Conservation (phyloP, 2,797 vertebrate genomes). For the Mus minutoides region DNA sequence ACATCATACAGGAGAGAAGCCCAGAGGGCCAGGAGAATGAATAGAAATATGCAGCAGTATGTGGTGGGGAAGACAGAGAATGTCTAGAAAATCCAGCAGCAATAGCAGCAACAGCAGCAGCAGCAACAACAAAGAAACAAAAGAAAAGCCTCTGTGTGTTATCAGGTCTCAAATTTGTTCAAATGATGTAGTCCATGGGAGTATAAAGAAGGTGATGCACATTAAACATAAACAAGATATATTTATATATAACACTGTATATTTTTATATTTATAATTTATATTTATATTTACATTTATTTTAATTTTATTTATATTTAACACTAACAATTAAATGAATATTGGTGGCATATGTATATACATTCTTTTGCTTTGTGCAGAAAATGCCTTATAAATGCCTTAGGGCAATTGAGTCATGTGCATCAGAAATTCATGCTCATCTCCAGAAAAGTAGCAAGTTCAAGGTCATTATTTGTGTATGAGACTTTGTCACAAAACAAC, state of each 20-base stretch:
- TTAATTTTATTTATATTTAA: background rate
- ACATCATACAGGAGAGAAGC: background rate
- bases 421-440: background rate
- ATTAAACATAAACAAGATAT: background rate
- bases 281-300: too few species aligned
- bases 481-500: background rate
- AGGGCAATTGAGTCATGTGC: background rate
- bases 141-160: background rate
- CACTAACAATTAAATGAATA: background rate
- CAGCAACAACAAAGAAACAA: background rate
- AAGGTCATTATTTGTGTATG: background rate
- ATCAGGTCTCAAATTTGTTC: background rate
- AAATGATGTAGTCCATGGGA: background rate
- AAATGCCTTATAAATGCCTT: background rate
- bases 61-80: background rate
- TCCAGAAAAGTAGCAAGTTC: background rate
- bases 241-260: background rate
- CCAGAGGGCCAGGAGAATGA: background rate
- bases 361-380: background rate
- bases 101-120: background rate
- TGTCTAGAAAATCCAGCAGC: background rate
- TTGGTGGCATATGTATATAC: background rate
- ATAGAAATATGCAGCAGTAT: background rate
- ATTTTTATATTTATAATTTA: too few species aligned
- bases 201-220: background rate